Percentiles rank a stretch among this genome's conserved stretches.
These are phyloP conservation scores for Pyrochroa serraticornis DNA, from an alignment of 2,888 invertebrate species.

Conservation along the genomic window DNA sequence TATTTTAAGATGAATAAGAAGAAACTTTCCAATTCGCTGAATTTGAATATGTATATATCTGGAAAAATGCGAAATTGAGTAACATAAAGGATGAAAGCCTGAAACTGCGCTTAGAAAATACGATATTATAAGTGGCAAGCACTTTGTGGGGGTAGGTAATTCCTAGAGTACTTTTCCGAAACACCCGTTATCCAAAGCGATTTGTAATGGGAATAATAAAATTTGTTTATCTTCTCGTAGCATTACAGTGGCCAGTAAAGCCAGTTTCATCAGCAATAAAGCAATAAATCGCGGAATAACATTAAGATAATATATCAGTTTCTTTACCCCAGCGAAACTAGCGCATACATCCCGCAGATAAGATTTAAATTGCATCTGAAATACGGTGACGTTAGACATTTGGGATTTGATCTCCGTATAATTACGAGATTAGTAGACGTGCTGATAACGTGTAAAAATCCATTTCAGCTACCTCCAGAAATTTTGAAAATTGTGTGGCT, in stretches of 20 bases:
- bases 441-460: constrained; percentile 40
- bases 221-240: constrained; percentile 28
- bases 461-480: constrained; percentile 22
- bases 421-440: constrained; percentile 44
- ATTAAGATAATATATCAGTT: constrained; percentile 33
- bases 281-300: constrained; percentile 31
- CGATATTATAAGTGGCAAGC: too few species aligned
- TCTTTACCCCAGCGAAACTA: constrained; percentile 24
- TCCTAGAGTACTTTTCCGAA: too few species aligned
- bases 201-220: constrained; percentile 21
- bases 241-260: constrained; percentile 23
- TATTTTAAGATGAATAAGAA: too few species aligned
- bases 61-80: too few species aligned
- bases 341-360: constrained; percentile 37
- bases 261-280: constrained; percentile 29
- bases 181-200: not conserved
- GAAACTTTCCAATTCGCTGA: too few species aligned
- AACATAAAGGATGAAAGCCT: too few species aligned
- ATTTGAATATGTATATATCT: too few species aligned
- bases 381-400: constrained; percentile 41
- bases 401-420: constrained; percentile 44
- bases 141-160: too few species aligned
- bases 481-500: constrained; percentile 21
- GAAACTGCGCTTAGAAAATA: too few species aligned
- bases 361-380: constrained; percentile 48